A percentile compares a stretch with the other conserved stretches of the same genome.
phyloP scores from a whole-genome alignment of 2,888 invertebrate species.

The Brachycybe producta region DNA sequence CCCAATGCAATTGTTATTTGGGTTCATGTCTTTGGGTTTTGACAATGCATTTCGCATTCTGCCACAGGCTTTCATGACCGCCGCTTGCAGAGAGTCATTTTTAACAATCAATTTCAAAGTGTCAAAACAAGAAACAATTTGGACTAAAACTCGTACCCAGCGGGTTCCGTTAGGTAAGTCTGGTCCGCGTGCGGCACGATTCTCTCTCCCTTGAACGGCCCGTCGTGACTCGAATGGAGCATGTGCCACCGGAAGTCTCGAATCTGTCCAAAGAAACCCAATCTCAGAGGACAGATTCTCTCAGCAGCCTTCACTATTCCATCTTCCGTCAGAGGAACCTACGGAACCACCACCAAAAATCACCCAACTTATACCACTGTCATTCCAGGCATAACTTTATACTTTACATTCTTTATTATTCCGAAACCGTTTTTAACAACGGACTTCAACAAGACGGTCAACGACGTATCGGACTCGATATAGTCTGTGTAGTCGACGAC shows the following conservation, averaged over 20 bases:
- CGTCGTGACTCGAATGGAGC: constrained; percentile 7
- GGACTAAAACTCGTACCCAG: constrained; percentile 6
- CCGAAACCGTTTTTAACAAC: constrained; percentile 6
- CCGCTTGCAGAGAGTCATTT: too few relatives aligned
- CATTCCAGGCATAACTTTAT: too few relatives aligned
- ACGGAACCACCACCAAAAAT: too few relatives aligned
- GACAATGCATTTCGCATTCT: too few relatives aligned
- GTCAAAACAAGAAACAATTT: too few relatives aligned
- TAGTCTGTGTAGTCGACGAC: constrained; percentile 10
- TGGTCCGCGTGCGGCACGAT: constrained; percentile 13
- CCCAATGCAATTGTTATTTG: too few relatives aligned
- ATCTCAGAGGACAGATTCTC: constrained; percentile 8
- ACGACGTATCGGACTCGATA: constrained; percentile 10
- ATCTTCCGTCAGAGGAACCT: constrained; percentile 1
- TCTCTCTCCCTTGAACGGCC: not conserved
- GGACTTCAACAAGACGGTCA: not conserved
- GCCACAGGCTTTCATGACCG: too few relatives aligned
- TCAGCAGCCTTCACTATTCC: constrained; percentile 7
- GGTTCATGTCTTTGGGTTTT: too few relatives aligned
- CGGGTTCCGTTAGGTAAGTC: constrained; percentile 15
- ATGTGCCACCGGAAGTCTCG: constrained; percentile 7
- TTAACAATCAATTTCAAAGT: too few relatives aligned
- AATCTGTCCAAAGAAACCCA: constrained; percentile 13
- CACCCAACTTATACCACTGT: too few relatives aligned
- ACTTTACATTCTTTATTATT: constrained; percentile 3